Conservation (phyloP, 23 tunicate genomes). For the Ascidia mentula region DNA sequence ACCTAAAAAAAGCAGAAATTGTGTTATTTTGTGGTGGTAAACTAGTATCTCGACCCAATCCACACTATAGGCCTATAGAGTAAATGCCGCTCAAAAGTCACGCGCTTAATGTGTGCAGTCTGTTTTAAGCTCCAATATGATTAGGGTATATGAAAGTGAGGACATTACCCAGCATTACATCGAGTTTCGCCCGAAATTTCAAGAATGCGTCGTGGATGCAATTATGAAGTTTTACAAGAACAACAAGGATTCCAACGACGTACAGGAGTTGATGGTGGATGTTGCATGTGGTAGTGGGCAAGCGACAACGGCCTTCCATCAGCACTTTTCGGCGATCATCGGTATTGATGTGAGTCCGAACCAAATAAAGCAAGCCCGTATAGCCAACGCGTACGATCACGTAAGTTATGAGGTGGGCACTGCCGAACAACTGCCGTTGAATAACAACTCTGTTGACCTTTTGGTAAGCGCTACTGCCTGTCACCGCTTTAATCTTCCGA, state of each 20-base stretch:
- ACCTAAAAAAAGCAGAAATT: no score
- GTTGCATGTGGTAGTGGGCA: slow-evolving; percentile 50
- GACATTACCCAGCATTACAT: neutral
- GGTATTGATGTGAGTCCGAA: slow-evolving; percentile 29
- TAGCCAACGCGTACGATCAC: neutral
- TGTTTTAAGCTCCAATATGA: neutral
- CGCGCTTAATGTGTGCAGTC: no score
- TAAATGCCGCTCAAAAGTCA: no score
- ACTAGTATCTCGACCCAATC: no score
- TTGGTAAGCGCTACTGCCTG: slow-evolving; percentile 34
- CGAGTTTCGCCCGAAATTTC: neutral
- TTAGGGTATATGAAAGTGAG: neutral
- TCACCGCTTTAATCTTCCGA: slow-evolving; percentile 35
- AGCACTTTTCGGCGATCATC: neutral
- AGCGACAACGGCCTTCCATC: slow-evolving; percentile 5
- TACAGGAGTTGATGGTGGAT: slow-evolving; percentile 19
- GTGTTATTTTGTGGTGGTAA: no score
- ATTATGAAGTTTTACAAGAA: neutral
- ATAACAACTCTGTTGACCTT: slow-evolving; percentile 31
- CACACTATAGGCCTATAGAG: no score
- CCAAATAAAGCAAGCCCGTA: slow-evolving; percentile 32
- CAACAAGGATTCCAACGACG: neutral
- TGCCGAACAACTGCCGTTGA: slow-evolving; percentile 31
- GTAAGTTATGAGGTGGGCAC: slow-evolving; percentile 20
- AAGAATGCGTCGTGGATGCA: neutral